A percentile compares a stretch with the other conserved stretches of the same genome.
phyloP scores from a whole-genome alignment of 2,888 invertebrate species.

The Noctua comes region DNA sequence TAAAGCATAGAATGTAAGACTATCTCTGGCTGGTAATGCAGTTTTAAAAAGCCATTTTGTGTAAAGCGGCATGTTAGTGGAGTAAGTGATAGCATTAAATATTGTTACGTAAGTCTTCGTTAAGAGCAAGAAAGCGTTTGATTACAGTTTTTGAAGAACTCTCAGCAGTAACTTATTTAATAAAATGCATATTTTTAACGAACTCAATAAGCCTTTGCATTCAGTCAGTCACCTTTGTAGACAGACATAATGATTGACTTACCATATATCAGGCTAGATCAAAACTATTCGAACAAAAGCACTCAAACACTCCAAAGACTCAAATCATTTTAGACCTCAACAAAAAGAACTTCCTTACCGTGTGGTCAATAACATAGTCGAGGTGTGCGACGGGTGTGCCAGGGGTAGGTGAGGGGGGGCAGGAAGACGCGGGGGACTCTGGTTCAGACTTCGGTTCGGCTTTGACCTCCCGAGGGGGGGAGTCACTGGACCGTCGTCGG shows the following conservation, averaged over 20 bases:
- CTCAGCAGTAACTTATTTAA: background rate
- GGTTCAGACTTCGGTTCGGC: slow-evolving; percentile 94
- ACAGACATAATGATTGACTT: background rate
- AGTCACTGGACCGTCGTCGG: slow-evolving; percentile 81
- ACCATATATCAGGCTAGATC: too few relatives aligned
- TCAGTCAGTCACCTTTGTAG: background rate
- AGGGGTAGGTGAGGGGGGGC: slow-evolving; percentile 93
- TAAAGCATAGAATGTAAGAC: slow-evolving; percentile 26
- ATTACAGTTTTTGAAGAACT: background rate
- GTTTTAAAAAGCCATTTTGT: slow-evolving; percentile 27
- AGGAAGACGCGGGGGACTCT: slow-evolving; percentile 93
- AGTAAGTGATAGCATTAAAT: slow-evolving; percentile 17
- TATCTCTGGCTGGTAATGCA: slow-evolving; percentile 22
- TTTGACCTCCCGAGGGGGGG: slow-evolving; percentile 91
- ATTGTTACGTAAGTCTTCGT: slow-evolving; percentile 20
- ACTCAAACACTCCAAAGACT: background rate
- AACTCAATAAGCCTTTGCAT: background rate
- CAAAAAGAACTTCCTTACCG: slow-evolving; percentile 81
- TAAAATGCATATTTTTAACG: background rate
- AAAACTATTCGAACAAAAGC: background rate
- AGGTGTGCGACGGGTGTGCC: slow-evolving; percentile 88
- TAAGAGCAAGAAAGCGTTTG: slow-evolving; percentile 18
- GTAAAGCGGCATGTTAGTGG: slow-evolving; percentile 12
- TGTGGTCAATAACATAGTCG: slow-evolving; percentile 92
- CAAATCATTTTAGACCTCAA: background rate